Evolutionary conservation across 2,797 vertebrate genomes (phyloP).

Genomic region (Pseudomugil gertrudae): DNA sequence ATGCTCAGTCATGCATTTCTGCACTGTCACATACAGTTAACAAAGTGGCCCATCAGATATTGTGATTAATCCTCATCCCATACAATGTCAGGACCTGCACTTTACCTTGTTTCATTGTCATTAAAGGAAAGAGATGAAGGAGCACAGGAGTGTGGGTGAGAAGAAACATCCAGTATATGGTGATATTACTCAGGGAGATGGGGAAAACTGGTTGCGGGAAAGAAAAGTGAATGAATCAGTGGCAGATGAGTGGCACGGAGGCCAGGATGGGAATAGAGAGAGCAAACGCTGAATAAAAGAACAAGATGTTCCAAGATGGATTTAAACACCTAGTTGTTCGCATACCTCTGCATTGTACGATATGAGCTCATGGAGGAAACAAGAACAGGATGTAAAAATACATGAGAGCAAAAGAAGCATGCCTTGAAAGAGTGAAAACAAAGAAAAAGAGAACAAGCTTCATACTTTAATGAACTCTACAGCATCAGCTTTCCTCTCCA

Average conservation of each 20-base stretch:
- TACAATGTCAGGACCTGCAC: conserved; percentile 56
- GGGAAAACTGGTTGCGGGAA: conserved; percentile 23
- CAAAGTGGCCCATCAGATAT: conserved; percentile 68
- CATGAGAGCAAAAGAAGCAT: conserved; percentile 10
- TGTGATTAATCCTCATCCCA: conserved; percentile 59
- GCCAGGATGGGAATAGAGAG: conserved; percentile 28
- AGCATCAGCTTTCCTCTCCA: conserved; percentile 9
- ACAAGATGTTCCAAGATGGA: conserved; percentile 41
- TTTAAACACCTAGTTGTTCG: conserved; percentile 27
- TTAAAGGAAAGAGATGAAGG: conserved; percentile 51
- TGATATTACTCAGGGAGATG: conserved; percentile 30
- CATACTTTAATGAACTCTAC: conserved; percentile 60
- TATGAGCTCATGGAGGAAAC: conserved; percentile 4
- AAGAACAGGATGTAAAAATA: conserved; percentile 27
- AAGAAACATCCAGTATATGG: conserved; percentile 36
- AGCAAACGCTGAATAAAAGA: conserved; percentile 29
- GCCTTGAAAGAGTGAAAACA: conserved; percentile 16
- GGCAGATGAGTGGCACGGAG: conserved; percentile 30
- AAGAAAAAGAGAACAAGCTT: conserved; percentile 25
- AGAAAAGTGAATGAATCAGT: conserved; percentile 31
- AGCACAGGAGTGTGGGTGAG: conserved; percentile 10
- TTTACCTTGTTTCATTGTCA: conserved; percentile 58
- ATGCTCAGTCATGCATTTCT: conserved; percentile 67
- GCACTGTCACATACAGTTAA: conserved; percentile 67
- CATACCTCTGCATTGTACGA: conserved; percentile 15